Percentiles rank a stretch among this genome's conserved stretches.
These are phyloP conservation scores for Drosophila lacicola DNA, from an alignment of 2,888 invertebrate genomes.

Conservation along the genomic window DNA sequence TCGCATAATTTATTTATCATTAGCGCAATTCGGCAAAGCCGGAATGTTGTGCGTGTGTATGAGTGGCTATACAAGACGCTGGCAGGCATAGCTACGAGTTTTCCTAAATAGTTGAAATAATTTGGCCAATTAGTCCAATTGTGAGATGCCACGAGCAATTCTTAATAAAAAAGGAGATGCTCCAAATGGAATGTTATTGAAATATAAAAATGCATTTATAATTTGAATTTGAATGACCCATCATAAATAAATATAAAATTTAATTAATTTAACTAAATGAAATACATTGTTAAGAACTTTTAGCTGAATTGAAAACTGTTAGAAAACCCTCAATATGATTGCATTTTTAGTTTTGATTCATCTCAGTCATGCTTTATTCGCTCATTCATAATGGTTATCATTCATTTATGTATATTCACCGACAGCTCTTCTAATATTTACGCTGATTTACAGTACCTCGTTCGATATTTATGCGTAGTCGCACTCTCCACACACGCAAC, in stretches of 20 bases:
- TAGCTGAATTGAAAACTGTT: too few relatives aligned
- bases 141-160: conserved; percentile 11
- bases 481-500: conserved; percentile 32
- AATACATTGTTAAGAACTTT: too few relatives aligned
- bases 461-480: conserved; percentile 43
- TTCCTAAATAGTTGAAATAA: conserved; percentile 75
- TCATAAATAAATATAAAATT: too few relatives aligned
- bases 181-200: neutral
- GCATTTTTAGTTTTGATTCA: too few relatives aligned
- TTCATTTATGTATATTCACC: neutral
- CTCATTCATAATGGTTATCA: conserved; percentile 1
- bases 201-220: neutral
- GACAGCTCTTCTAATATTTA: conserved; percentile 40
- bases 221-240: neutral
- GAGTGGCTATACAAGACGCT: conserved; percentile 32
- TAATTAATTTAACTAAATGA: too few relatives aligned
- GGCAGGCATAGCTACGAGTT: conserved; percentile 40
- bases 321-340: too few relatives aligned
- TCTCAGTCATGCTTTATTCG: neutral
- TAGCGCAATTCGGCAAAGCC: conserved; percentile 72
- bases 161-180: neutral
- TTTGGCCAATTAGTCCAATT: conserved; percentile 68
- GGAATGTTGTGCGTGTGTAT: conserved; percentile 42
- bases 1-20: conserved; percentile 79
- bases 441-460: conserved; percentile 34